Conservation (phyloP, 2,797 vertebrate species). For the Oryzias sinensis region DNA sequence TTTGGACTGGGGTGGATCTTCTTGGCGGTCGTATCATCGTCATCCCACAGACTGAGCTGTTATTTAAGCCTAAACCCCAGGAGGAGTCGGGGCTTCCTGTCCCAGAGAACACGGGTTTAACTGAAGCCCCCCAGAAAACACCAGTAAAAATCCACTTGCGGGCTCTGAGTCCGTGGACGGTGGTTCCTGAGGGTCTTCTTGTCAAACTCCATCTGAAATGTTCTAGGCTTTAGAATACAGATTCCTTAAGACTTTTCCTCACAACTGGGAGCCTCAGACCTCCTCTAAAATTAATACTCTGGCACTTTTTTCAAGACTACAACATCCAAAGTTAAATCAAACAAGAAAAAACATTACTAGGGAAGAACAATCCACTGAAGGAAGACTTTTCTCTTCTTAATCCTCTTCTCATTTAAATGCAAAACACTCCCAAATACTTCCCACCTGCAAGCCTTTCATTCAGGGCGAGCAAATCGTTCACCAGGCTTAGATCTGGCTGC, state of each 20-base stretch:
- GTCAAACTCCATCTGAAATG: too few species aligned
- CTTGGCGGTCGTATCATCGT: too few species aligned
- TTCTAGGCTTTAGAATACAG: neutral
- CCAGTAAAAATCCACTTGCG: too few species aligned
- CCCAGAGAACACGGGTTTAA: too few species aligned
- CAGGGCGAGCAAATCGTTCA: slow-evolving; percentile 39
- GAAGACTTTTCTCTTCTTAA: slow-evolving; percentile 37
- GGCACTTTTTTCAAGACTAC: slow-evolving; percentile 1
- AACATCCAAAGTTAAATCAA: neutral
- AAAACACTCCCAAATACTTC: slow-evolving; percentile 17
- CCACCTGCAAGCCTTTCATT: slow-evolving; percentile 40
- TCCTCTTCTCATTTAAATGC: slow-evolving; percentile 31
- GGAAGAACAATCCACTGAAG: slow-evolving; percentile 41
- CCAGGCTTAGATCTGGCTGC: slow-evolving; percentile 30
- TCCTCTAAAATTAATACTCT: slow-evolving; percentile 21
- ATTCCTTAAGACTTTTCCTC: neutral
- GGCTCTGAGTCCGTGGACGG: too few species aligned
- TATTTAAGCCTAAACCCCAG: too few species aligned
- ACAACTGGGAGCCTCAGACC: slow-evolving; percentile 6
- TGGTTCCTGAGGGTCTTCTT: too few species aligned
- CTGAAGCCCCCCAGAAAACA: too few species aligned
- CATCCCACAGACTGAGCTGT: too few species aligned
- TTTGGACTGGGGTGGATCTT: too few species aligned
- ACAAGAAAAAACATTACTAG: neutral
- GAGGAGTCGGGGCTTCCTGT: too few species aligned